Conservation (phyloP, 2,888 invertebrate genomes). For the Drosophila formosana region DNA sequence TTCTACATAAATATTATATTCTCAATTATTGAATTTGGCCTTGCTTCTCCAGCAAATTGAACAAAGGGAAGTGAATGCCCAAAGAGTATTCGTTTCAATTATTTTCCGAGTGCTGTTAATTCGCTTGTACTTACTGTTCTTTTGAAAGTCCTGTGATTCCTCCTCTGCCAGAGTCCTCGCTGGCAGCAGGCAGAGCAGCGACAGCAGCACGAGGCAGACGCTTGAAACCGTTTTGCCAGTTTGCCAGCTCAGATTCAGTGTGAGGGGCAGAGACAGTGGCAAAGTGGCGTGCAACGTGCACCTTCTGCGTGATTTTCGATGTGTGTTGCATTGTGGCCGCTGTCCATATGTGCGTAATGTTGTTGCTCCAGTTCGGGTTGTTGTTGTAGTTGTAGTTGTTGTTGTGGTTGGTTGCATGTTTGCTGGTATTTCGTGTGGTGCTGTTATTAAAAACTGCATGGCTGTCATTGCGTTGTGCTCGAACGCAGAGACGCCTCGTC, state of each 20-base stretch:
- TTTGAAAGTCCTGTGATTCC: constrained; percentile 85
- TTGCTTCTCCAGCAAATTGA: too few species aligned
- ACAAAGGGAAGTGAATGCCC: too few species aligned
- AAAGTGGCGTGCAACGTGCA: constrained; percentile 38
- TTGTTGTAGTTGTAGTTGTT: constrained; percentile 34
- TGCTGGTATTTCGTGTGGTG: constrained; percentile 40
- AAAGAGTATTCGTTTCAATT: too few species aligned
- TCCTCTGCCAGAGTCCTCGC: constrained; percentile 73
- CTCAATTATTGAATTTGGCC: too few species aligned
- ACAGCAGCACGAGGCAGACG: constrained; percentile 46
- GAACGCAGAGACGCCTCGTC: constrained; percentile 71
- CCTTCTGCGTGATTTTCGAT: constrained; percentile 68
- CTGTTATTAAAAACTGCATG: constrained; percentile 68
- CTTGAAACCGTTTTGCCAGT: constrained; percentile 61
- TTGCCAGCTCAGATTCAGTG: constrained; percentile 9
- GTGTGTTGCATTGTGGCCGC: constrained; percentile 54
- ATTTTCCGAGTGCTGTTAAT: not conserved
- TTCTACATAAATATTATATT: too few species aligned
- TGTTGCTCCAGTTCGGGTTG: constrained; percentile 42
- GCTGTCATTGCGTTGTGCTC: constrained; percentile 72
- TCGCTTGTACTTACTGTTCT: constrained; percentile 84
- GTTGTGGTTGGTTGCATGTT: constrained; percentile 44
- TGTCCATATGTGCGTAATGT: constrained; percentile 30
- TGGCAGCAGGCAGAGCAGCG: constrained; percentile 53
- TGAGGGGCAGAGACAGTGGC: not conserved